phyloP scores from a whole-genome alignment of 2,113 vertebrate genomes.

The Bothrops jararaca region DNA sequence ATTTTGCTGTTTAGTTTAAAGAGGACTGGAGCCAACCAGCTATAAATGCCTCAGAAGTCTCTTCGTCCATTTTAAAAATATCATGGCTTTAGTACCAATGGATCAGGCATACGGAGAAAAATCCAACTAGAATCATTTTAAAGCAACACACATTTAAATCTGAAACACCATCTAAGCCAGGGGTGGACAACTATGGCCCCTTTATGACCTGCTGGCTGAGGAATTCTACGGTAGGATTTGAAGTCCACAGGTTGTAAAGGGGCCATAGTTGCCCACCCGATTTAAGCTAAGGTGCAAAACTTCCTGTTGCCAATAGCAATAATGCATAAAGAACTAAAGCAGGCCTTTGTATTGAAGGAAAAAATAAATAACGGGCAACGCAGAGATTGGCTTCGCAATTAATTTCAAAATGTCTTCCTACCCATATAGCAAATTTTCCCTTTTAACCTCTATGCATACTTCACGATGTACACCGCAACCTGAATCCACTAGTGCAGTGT shows the following conservation, averaged over 20 bases:
- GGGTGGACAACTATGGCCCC: neutral
- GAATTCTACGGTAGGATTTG: neutral
- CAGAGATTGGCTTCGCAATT: neutral
- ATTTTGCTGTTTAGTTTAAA: neutral
- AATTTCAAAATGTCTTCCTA: neutral
- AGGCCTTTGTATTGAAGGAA: neutral
- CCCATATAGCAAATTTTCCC: neutral
- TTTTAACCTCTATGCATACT: neutral
- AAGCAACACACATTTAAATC: slow-evolving; percentile 2
- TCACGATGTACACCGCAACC: neutral
- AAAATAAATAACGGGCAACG: neutral
- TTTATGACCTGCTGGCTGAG: neutral
- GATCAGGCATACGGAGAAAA: neutral
- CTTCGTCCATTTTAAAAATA: neutral
- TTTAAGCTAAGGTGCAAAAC: slow-evolving; percentile 36
- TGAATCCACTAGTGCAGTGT: no score
- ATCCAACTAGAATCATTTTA: neutral
- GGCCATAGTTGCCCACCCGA: neutral
- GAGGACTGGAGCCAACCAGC: neutral
- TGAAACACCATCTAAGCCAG: slow-evolving; percentile 4
- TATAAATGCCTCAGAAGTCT: neutral
- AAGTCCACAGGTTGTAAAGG: neutral
- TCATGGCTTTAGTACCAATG: neutral
- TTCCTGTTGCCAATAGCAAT: slow-evolving; percentile 39
- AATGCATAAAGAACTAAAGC: slow-evolving; percentile 30